These are phyloP conservation scores for Empidonax traillii DNA, from an alignment of 2,113 vertebrate genomes.

Conservation along the genomic window DNA sequence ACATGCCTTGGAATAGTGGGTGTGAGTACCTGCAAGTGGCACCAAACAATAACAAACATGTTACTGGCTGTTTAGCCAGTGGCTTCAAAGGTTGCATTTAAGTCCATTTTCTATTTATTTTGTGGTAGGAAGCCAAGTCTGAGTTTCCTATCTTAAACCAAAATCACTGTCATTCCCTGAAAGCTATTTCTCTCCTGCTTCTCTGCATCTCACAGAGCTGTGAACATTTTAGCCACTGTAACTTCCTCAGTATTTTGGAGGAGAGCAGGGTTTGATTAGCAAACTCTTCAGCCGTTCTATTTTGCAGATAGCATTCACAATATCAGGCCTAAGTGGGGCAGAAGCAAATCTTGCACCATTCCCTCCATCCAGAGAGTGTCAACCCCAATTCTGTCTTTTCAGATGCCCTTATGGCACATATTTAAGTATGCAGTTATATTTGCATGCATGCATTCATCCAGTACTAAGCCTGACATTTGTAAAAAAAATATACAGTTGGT, in stretches of 20 bases:
- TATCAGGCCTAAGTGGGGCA: neutral
- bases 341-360: neutral
- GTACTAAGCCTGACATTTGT: slow-evolving; percentile 9
- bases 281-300: neutral
- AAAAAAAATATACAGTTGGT: neutral
- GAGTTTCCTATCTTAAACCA: neutral
- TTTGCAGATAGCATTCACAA: neutral
- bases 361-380: neutral
- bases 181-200: neutral
- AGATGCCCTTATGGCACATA: neutral
- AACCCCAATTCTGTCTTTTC: neutral
- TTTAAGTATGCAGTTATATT: neutral
- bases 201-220: neutral
- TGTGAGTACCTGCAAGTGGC: neutral
- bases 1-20: fast-evolving
- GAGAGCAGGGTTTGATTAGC: neutral
- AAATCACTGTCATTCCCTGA: neutral
- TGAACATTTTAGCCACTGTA: neutral
- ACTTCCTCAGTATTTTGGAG: neutral
- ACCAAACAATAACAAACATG: no score
- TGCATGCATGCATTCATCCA: neutral
- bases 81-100: neutral
- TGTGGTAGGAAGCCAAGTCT: fast-evolving
- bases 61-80: neutral
- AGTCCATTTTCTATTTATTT: neutral